Percentiles rank a stretch among this genome's conserved stretches.
These are phyloP conservation scores for Tetropium fuscum DNA, from an alignment of 2,888 invertebrate species.

Conservation along the genomic window DNA sequence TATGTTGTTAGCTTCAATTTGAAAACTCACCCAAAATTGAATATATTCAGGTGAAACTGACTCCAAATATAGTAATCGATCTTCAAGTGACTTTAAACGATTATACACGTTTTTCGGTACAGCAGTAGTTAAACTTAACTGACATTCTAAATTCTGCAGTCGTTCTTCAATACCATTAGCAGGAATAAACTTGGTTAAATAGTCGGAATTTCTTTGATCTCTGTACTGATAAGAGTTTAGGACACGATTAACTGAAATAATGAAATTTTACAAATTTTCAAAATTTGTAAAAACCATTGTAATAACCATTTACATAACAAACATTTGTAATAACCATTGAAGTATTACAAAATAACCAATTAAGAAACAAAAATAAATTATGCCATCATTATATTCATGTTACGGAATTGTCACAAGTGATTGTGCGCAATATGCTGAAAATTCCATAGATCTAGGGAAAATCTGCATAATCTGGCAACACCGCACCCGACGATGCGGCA, in stretches of 20 bases:
- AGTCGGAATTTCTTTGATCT: slow-evolving; percentile 65
- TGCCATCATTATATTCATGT: too few relatives aligned
- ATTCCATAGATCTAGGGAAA: too few relatives aligned
- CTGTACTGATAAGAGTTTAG: slow-evolving; percentile 75
- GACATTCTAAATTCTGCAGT: slow-evolving; percentile 73
- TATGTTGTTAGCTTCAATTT: not conserved
- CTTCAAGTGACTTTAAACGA: slow-evolving; percentile 80
- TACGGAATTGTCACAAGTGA: too few relatives aligned
- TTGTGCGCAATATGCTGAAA: too few relatives aligned
- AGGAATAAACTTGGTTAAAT: slow-evolving; percentile 65
- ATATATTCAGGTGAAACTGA: slow-evolving; percentile 86
- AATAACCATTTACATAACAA: too few relatives aligned
- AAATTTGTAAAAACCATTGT: too few relatives aligned
- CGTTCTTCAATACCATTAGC: slow-evolving; percentile 76
- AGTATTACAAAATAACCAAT: too few relatives aligned
- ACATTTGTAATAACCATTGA: too few relatives aligned
- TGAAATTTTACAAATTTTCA: slow-evolving; percentile 3
- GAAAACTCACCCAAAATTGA: slow-evolving; percentile 72
- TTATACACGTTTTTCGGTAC: slow-evolving; percentile 75
- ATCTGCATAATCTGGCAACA: too few relatives aligned
- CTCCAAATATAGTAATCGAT: slow-evolving; percentile 79
- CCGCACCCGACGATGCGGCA: too few relatives aligned
- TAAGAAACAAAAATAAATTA: too few relatives aligned
- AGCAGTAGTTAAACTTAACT: slow-evolving; percentile 69
- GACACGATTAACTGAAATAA: slow-evolving; percentile 74